These are phyloP conservation scores for Crocodylus rhombifer DNA, from an alignment of 2,797 vertebrate species.

Conservation along the genomic window DNA sequence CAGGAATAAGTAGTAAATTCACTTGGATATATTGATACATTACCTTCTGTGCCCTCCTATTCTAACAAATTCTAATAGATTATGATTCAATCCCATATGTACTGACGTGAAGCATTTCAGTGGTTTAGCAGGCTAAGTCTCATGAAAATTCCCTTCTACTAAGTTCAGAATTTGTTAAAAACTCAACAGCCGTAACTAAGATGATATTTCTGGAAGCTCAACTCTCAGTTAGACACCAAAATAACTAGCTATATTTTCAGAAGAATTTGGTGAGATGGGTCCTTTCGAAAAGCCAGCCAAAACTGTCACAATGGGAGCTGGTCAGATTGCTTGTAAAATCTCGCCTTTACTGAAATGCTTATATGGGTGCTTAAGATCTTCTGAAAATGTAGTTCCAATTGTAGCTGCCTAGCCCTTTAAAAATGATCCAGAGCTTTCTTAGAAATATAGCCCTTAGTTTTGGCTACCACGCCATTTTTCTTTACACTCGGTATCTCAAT, in stretches of 20 bases:
- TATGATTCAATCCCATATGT: not conserved
- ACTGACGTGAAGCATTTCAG: not conserved
- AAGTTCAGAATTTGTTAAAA: not conserved
- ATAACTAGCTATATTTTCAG: not conserved
- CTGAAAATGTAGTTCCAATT: not conserved
- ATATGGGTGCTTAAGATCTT: not conserved
- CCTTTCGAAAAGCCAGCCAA: not conserved
- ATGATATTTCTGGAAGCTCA: not conserved
- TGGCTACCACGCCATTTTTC: not conserved
- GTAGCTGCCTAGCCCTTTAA: not conserved
- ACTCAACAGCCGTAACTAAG: too few species aligned
- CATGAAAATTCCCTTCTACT: not conserved
- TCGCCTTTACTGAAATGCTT: not conserved
- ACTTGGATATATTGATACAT: not conserved
- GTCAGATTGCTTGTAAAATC: not conserved
- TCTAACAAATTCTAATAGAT: not conserved
- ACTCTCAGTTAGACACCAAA: not conserved
- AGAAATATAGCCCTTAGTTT: not conserved
- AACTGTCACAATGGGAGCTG: not conserved
- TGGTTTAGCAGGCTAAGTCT: not conserved
- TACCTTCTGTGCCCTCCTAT: not conserved
- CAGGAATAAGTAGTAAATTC: not conserved
- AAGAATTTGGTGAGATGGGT: not conserved
- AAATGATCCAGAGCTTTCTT: not conserved
- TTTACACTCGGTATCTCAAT: not conserved